phyloP scores from a whole-genome alignment of 2,888 invertebrate species.

The Daptonema setosum region DNA sequence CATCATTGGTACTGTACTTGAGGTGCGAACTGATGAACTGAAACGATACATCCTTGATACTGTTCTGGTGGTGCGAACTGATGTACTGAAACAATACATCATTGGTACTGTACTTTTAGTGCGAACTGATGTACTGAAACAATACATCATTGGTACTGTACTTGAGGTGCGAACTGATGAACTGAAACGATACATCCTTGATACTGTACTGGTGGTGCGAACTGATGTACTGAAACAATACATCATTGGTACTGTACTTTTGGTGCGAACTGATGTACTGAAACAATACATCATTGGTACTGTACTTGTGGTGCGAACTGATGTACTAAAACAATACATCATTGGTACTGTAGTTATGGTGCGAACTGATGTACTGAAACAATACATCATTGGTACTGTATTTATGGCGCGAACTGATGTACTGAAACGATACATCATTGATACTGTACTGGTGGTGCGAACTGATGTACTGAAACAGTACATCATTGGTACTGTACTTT shows the following conservation, averaged over 20 bases:
- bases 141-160: too few species aligned
- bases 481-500: too few species aligned
- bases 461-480: conserved; percentile 29
- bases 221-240: conserved; percentile 29
- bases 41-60: too few species aligned
- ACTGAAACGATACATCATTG: conserved; percentile 27
- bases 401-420: conserved; percentile 32
- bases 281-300: too few species aligned
- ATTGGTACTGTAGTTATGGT: conserved; percentile 39
- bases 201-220: conserved; percentile 37
- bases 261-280: conserved; percentile 33
- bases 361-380: conserved; percentile 31
- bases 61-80: conserved; percentile 36
- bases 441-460: conserved; percentile 37
- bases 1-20: too few species aligned
- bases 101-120: conserved; percentile 39
- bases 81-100: conserved; percentile 28
- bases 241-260: too few species aligned
- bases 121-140: conserved; percentile 31
- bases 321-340: conserved; percentile 28
- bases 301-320: conserved; percentile 36
- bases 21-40: conserved; percentile 32
- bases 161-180: conserved; percentile 32
- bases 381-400: too few species aligned
- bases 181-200: conserved; percentile 27